These are phyloP conservation scores for Lissonota sp. DNA, from an alignment of 2,888 invertebrate genomes.

Conservation along the genomic window DNA sequence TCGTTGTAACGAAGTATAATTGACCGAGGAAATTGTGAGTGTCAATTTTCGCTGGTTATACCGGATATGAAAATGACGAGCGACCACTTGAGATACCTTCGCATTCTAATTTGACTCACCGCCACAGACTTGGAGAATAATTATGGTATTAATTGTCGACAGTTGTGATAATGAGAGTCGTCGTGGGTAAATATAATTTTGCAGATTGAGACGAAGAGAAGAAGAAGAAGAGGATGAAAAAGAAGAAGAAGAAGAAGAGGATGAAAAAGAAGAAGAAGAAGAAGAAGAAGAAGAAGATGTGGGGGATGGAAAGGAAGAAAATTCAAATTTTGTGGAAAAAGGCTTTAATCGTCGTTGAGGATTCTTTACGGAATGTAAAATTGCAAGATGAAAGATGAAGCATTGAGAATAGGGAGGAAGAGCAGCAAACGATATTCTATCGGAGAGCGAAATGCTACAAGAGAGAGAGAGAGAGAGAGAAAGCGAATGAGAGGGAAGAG, in stretches of 20 bases:
- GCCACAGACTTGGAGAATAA: slow-evolving; percentile 12
- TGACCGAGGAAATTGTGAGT: slow-evolving; percentile 42
- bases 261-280: background rate
- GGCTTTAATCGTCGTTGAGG: background rate
- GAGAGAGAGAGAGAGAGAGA: slow-evolving; percentile 32
- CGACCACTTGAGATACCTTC: slow-evolving; percentile 23
- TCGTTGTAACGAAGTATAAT: slow-evolving; percentile 39
- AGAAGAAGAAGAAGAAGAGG: background rate
- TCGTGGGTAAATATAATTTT: background rate
- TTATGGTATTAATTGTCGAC: slow-evolving; percentile 35
- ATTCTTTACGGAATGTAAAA: background rate
- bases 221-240: background rate
- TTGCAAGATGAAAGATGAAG: background rate
- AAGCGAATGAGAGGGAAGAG: slow-evolving; percentile 19
- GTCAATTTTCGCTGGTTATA: slow-evolving; percentile 34
- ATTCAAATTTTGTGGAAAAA: background rate
- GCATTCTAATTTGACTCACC: slow-evolving; percentile 20
- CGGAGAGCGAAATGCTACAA: background rate
- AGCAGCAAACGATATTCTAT: slow-evolving; percentile 1
- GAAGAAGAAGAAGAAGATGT: background rate
- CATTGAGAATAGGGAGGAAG: background rate
- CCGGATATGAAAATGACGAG: background rate
- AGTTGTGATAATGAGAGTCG: background rate
- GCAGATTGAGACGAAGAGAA: background rate
- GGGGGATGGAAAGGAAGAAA: background rate